phyloP scores from a whole-genome alignment of 30 jellyfish, hydroid and myxozoan genomes.

The Chrysaora quinquecirrha region DNA sequence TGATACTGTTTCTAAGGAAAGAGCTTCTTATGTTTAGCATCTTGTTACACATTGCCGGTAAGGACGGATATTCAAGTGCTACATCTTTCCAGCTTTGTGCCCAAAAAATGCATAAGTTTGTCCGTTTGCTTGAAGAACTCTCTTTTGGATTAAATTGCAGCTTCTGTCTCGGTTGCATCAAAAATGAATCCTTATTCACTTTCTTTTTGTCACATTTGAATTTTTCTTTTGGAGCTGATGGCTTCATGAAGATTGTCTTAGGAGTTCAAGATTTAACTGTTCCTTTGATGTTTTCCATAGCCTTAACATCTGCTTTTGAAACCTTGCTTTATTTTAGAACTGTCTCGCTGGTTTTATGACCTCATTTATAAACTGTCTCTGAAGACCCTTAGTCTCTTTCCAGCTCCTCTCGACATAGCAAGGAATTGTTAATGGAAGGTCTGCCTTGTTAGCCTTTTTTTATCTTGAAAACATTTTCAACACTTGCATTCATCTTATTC shows the following conservation, averaged over 20 bases:
- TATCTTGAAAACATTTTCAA: conserved; percentile 7
- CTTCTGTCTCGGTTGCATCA: conserved; percentile 7
- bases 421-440: not conserved
- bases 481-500: conserved; percentile 17
- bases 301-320: not conserved
- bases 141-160: not conserved
- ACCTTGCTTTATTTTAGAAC: not conserved
- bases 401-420: not conserved
- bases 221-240: not conserved
- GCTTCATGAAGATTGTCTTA: not conserved
- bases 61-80: too few species aligned
- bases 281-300: not conserved
- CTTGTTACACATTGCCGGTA: too few species aligned
- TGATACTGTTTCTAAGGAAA: too few species aligned
- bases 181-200: not conserved
- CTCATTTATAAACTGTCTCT: conserved; percentile 10
- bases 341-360: not conserved
- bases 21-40: too few species aligned
- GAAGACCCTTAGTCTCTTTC: conserved; percentile 2
- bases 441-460: conserved; percentile 8
- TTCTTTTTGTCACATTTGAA: not conserved
- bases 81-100: too few species aligned
- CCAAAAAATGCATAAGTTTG: too few species aligned
- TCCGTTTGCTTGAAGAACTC: too few species aligned
- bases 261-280: not conserved